These are phyloP conservation scores for Tiaroga cobitis DNA, from an alignment of 2,797 vertebrate species.

Conservation along the genomic window DNA sequence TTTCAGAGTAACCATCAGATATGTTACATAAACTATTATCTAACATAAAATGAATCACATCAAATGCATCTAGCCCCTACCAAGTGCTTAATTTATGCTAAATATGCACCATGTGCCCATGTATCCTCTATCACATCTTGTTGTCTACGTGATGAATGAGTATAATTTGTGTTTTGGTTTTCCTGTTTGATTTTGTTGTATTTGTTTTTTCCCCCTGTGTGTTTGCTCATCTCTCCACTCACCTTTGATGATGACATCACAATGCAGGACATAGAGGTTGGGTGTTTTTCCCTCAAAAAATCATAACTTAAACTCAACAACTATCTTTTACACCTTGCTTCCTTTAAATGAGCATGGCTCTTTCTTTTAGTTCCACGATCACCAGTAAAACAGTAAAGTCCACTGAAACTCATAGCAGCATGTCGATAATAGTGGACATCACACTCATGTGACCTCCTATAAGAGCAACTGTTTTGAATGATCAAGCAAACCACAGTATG, in stretches of 20 bases:
- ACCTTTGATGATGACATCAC: constrained; percentile 55
- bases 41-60: neutral
- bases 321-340: neutral
- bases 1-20: neutral
- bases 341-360: neutral
- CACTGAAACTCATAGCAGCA: neutral
- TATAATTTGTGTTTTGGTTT: neutral
- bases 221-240: constrained; percentile 60
- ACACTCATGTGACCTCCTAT: neutral
- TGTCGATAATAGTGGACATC: neutral
- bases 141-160: neutral
- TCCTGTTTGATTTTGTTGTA: constrained; percentile 42
- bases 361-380: neutral
- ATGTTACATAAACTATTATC: neutral
- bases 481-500: neutral
- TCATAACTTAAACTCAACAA: neutral
- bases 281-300: constrained; percentile 17
- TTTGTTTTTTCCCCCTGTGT: constrained; percentile 58
- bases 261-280: constrained; percentile 75
- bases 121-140: neutral
- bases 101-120: neutral
- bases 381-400: neutral
- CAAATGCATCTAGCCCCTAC: neutral
- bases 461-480: constrained; percentile 31
- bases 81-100: neutral